Evolutionary conservation across 2,888 invertebrate species (phyloP), one percentile per base, ranked within the genome.

Genomic region (Caenorhabditis zanzibari): DNA sequence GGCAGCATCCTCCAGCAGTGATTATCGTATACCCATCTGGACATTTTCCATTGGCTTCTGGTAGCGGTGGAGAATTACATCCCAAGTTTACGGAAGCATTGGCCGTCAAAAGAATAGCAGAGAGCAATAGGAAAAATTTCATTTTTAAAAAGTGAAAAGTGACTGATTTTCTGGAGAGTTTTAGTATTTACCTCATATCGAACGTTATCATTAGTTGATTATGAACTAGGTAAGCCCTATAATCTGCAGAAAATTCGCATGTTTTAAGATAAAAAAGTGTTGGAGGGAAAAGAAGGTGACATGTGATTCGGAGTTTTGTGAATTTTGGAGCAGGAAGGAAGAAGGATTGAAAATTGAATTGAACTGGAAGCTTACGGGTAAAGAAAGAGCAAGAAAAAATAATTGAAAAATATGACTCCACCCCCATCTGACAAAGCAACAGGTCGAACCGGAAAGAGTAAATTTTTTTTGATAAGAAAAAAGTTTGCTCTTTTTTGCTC

Each of bases 391-490:
- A n/a, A n/a, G n/a, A n/a, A n/a, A n/a, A n/a, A n/a, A n/a, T n/a
- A n/a, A n/a, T n/a, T n/a, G n/a, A n/a, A n/a, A n/a, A n/a, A n/a
- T n/a, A n/a, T n/a, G n/a, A n/a, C n/a, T n/a, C n/a, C n/a, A n/a
- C n/a, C n/a, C n/a, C n/a, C n/a, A n/a, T n/a, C n/a, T n/a, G n/a
- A n/a, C n/a, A n/a, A n/a, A n/a, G n/a, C n/a, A n/a, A n/a, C n/a
- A n/a, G n/a, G n/a, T n/a, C n/a, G n/a, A n/a, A n/a, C n/a, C n/a
- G n/a, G n/a, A n/a, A n/a, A n/a, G n/a, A n/a, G n/a, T n/a, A n/a
- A n/a, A n/a, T n/a, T n/a, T n/a, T n/a, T n/a, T n/a, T n/a, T 59
- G 59, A 61, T 61, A 61, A 61, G 61, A 41, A 14, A 61, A 1
- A 4, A 9, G 3, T 59, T 38, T 59, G 9, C 22, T 14, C 16